These are phyloP conservation scores for Himalopsyche japonica DNA, from an alignment of 2,888 invertebrate species.

Conservation along the genomic window DNA sequence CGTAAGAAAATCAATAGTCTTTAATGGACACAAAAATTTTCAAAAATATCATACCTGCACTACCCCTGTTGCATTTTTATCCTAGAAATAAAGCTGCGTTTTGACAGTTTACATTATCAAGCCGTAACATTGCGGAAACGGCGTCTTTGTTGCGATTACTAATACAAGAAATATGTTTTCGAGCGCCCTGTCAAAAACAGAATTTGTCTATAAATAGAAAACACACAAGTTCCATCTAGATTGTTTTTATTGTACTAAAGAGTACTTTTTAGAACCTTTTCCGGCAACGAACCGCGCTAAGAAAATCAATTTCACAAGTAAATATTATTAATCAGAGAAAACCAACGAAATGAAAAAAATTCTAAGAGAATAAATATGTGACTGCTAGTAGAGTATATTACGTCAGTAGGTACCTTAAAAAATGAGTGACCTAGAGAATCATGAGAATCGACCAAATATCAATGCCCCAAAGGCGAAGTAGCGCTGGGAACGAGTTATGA, in stretches of 20 bases:
- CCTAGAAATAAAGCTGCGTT: not conserved
- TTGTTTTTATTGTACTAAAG: conserved; percentile 4
- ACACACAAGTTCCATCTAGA: conserved; percentile 14
- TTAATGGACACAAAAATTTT: not conserved
- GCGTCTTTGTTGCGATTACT: conserved; percentile 3
- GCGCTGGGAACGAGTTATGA: conserved; percentile 20
- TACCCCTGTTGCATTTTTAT: not conserved
- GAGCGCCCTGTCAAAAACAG: conserved; percentile 7
- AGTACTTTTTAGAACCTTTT: not conserved
- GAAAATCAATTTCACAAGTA: not conserved
- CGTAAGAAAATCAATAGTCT: not conserved
- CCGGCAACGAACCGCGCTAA: not conserved
- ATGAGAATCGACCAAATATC: conserved; percentile 15
- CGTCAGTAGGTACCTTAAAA: not conserved
- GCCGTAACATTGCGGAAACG: not conserved
- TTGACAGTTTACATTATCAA: not conserved
- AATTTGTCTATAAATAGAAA: conserved; percentile 16
- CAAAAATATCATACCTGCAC: not conserved
- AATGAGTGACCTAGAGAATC: conserved; percentile 22
- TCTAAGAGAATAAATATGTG: not conserved
- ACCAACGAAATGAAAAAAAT: too few relatives aligned
- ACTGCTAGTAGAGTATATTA: not conserved
- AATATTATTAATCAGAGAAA: too few relatives aligned
- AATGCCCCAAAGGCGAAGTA: conserved; percentile 3
- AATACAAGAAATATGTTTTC: conserved; percentile 17